These are phyloP conservation scores for Noctua janthina DNA, from an alignment of 2,888 invertebrate genomes.

Conservation along the genomic window DNA sequence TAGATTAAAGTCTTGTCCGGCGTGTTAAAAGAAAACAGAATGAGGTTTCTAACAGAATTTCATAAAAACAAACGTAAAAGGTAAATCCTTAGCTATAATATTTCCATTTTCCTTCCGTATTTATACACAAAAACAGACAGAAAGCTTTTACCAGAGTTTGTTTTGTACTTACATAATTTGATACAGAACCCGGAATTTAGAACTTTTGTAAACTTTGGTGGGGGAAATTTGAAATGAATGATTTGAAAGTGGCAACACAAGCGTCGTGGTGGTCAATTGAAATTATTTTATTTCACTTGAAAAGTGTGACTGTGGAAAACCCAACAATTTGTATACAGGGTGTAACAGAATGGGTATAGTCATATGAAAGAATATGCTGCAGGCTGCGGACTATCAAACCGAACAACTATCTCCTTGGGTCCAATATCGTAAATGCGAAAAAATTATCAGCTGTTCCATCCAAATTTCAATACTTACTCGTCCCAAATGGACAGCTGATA, in stretches of 20 bases:
- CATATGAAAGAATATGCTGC: too few species aligned
- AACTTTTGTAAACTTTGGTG: constrained; percentile 12
- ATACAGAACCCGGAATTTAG: constrained; percentile 8
- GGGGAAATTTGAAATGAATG: background rate
- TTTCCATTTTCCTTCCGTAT: constrained; percentile 28
- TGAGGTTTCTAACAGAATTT: constrained; percentile 19
- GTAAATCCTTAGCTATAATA: constrained; percentile 30
- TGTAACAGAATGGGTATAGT: too few species aligned
- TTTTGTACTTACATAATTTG: constrained; percentile 18
- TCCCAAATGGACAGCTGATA: too few species aligned
- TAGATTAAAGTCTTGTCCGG: constrained; percentile 12
- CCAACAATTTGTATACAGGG: too few species aligned
- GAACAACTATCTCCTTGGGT: too few species aligned
- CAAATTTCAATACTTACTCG: too few species aligned
- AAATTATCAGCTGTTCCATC: too few species aligned
- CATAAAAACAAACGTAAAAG: constrained; percentile 20
- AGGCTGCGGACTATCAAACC: too few species aligned
- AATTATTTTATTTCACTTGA: background rate
- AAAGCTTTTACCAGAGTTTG: constrained; percentile 24
- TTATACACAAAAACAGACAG: constrained; percentile 22
- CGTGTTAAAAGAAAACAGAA: constrained; percentile 12
- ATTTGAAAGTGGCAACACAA: background rate
- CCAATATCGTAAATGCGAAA: too few species aligned
- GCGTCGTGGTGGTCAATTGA: background rate
- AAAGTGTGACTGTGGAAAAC: background rate